These are phyloP conservation scores for Gorilla gorilla DNA, from an alignment of 2,113 vertebrate genomes.

Conservation along the genomic window DNA sequence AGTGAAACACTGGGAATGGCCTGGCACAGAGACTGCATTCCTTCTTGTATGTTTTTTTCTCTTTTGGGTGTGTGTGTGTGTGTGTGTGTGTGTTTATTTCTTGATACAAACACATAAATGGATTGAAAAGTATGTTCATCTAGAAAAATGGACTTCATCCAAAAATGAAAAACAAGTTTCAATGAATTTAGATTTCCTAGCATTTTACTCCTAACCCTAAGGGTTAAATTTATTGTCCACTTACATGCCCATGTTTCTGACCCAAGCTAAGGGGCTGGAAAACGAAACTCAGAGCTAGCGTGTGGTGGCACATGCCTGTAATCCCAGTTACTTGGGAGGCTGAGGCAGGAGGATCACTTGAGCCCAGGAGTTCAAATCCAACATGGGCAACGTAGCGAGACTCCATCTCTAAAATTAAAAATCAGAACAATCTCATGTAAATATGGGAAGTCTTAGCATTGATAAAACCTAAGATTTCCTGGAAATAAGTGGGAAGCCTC, in stretches of 20 bases:
- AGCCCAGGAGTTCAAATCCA: neutral
- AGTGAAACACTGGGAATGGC: neutral
- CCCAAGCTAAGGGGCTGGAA: slow-evolving; percentile 24
- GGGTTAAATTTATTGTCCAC: neutral
- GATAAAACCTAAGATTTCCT: slow-evolving; percentile 10
- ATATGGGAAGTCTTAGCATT: slow-evolving; percentile 30
- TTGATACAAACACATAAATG: neutral
- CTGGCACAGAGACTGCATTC: neutral
- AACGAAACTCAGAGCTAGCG: neutral
- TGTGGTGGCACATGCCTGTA: neutral
- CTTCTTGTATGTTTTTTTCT: neutral
- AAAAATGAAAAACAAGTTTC: neutral
- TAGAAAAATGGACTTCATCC: neutral
- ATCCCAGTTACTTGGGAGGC: neutral
- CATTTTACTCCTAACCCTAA: neutral
- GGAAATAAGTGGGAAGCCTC: neutral
- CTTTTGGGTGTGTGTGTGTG: neutral
- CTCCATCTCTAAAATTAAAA: neutral
- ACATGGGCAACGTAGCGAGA: neutral
- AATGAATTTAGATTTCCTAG: neutral
- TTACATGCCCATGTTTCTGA: slow-evolving; percentile 8
- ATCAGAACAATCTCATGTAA: slow-evolving; percentile 11
- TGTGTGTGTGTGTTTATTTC: neutral
- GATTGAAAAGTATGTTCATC: neutral
- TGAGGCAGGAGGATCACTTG: neutral